These are phyloP conservation scores for Decapterus maruadsi DNA, from an alignment of 2,797 vertebrate species.

Conservation along the genomic window DNA sequence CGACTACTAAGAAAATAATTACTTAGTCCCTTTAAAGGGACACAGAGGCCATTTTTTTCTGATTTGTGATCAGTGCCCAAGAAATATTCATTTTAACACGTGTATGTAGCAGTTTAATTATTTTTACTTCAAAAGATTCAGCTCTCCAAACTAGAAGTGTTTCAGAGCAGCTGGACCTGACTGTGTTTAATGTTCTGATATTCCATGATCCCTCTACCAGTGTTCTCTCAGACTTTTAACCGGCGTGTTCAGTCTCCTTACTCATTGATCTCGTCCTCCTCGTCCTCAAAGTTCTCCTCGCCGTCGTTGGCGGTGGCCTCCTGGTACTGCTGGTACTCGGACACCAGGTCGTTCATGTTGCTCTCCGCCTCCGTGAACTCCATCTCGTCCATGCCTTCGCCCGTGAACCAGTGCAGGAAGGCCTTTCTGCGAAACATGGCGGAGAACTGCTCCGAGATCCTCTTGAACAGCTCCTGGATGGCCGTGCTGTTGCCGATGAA, in stretches of 20 bases:
- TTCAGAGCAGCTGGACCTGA: not conserved
- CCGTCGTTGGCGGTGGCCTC: conserved; percentile 82
- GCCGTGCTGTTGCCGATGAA: conserved; percentile 97
- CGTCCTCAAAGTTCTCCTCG: conserved; percentile 86
- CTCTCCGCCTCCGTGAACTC: conserved; percentile 91
- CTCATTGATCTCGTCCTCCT: conserved; percentile 93
- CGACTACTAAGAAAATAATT: not conserved
- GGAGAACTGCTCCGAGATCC: conserved; percentile 96
- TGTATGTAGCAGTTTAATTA: not conserved
- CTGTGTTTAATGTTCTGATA: not conserved
- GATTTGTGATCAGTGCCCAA: not conserved
- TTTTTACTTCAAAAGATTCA: not conserved
- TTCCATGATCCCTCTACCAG: not conserved
- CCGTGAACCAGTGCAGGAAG: conserved; percentile 96
- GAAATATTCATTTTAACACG: not conserved
- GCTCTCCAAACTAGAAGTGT: not conserved
- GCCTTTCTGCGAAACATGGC: conserved; percentile 96
- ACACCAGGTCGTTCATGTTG: conserved; percentile 93
- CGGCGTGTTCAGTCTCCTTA: conserved; percentile 63
- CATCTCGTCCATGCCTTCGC: conserved; percentile 83
- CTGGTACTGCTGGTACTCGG: conserved; percentile 93
- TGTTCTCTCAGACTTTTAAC: not conserved
- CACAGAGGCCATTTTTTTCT: not conserved
- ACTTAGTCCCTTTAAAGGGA: not conserved
- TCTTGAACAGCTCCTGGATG: conserved; percentile 96